phyloP scores from a whole-genome alignment of 2,888 invertebrate genomes.

The Phyllotreta cruciferae region DNA sequence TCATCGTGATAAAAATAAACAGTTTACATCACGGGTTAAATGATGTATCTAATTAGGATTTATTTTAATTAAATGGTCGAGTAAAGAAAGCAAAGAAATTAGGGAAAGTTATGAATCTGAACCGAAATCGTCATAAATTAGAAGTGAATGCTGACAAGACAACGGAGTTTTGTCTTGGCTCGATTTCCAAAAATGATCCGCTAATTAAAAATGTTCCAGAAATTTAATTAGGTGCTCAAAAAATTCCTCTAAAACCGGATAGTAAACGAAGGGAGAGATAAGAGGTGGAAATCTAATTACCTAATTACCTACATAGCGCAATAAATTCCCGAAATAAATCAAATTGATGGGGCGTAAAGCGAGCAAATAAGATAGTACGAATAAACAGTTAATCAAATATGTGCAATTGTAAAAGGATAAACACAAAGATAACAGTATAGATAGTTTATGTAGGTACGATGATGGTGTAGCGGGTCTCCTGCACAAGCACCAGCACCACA shows the following conservation, averaged over 20 bases:
- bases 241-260: too few relatives aligned
- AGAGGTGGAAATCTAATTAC: background rate
- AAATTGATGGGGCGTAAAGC: background rate
- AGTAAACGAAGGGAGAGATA: too few relatives aligned
- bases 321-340: background rate
- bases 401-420: constrained; percentile 38
- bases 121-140: constrained; percentile 5
- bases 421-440: constrained; percentile 38
- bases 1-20: constrained; percentile 6
- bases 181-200: background rate
- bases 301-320: background rate
- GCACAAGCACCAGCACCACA: constrained; percentile 17
- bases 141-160: constrained; percentile 2
- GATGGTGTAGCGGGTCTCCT: constrained; percentile 32
- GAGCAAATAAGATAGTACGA: constrained; percentile 12
- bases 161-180: background rate
- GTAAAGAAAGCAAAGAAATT: constrained; percentile 4
- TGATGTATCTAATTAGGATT: constrained; percentile 2
- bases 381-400: constrained; percentile 37
- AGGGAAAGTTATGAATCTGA: constrained; percentile 12
- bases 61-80: constrained; percentile 4
- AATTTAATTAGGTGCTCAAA: too few relatives aligned
- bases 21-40: background rate
- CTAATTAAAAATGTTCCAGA: background rate
- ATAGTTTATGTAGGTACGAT: constrained; percentile 18